Evolutionary conservation across 2,113 vertebrate species (phyloP).

Genomic region (Etia nguti): DNA sequence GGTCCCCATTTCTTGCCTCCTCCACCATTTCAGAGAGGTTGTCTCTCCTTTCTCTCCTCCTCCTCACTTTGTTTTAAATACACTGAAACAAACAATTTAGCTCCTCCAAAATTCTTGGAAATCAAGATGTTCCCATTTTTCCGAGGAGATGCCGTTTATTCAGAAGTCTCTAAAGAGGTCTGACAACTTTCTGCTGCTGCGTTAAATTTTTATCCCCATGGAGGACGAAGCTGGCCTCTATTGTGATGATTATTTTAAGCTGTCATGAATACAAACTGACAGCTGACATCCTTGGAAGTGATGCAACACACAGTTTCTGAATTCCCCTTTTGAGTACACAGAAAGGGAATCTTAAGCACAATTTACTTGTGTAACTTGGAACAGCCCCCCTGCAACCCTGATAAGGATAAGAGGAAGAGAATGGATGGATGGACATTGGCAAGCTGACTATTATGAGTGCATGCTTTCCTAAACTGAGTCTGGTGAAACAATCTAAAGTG

Average conservation of each 20-base stretch:
- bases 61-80: neutral
- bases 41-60: neutral
- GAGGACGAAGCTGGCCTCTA: neutral
- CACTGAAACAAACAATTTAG: neutral
- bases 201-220: neutral
- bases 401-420: neutral
- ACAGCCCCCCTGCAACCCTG: neutral
- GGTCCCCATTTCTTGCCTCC: neutral
- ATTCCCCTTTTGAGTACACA: neutral
- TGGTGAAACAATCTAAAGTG: neutral
- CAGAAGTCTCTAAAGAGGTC: neutral
- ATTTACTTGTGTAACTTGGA: neutral
- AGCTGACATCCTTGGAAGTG: neutral
- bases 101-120: neutral
- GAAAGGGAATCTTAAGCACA: neutral
- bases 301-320: neutral
- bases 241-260: neutral
- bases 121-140: neutral
- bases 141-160: neutral
- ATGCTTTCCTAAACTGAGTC: neutral
- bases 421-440: neutral
- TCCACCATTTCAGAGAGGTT: neutral
- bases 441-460: neutral
- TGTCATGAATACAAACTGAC: neutral
- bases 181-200: neutral